Percentiles rank a stretch among this genome's conserved stretches.
phyloP scores from a whole-genome alignment of 1,140 invertebrate genomes.

The Cataglyphis hispanica region DNA sequence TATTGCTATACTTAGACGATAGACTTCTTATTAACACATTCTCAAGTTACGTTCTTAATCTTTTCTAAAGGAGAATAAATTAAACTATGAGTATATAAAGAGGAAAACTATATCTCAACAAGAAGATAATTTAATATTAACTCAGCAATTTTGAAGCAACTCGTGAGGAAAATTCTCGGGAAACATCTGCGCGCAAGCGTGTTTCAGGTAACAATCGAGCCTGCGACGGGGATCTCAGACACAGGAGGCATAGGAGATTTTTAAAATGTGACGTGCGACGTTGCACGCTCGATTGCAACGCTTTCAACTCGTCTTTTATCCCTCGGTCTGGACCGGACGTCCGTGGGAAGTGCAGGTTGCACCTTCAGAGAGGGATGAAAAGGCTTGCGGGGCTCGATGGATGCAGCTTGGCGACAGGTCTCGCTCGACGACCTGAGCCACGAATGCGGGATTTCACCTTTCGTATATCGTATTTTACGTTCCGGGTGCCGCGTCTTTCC shows the following conservation, averaged over 20 bases:
- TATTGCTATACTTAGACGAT: slow-evolving; percentile 31
- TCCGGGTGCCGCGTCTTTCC: slow-evolving; percentile 67
- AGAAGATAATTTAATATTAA: slow-evolving; percentile 48
- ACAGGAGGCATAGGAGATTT: slow-evolving; percentile 5
- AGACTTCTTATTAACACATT: slow-evolving; percentile 51
- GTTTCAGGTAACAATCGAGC: slow-evolving; percentile 38
- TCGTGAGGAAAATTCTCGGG: slow-evolving; percentile 9
- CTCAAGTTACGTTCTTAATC: slow-evolving; percentile 52
- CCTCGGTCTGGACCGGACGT: slow-evolving; percentile 60
- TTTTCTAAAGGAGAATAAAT: slow-evolving; percentile 34
- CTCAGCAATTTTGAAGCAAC: slow-evolving; percentile 37
- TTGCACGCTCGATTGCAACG: slow-evolving; percentile 50
- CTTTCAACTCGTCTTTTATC: slow-evolving; percentile 21
- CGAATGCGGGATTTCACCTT: slow-evolving; percentile 77
- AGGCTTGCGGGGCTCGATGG: slow-evolving; percentile 44
- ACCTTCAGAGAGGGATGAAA: slow-evolving; percentile 60
- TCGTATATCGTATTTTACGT: slow-evolving; percentile 24
- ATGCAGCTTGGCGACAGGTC: slow-evolving; percentile 75
- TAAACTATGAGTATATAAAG: not conserved
- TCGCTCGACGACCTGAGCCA: slow-evolving; percentile 73
- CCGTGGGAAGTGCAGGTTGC: slow-evolving; percentile 81
- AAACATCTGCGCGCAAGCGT: slow-evolving; percentile 58
- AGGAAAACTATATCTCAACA: slow-evolving; percentile 43
- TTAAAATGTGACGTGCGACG: slow-evolving; percentile 42
- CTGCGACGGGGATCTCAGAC: not conserved